A percentile compares a stretch with the other conserved stretches of the same genome.
Evolutionary conservation across 2,797 vertebrate species (phyloP).

Genomic region (Lycodopsis pacificus): DNA sequence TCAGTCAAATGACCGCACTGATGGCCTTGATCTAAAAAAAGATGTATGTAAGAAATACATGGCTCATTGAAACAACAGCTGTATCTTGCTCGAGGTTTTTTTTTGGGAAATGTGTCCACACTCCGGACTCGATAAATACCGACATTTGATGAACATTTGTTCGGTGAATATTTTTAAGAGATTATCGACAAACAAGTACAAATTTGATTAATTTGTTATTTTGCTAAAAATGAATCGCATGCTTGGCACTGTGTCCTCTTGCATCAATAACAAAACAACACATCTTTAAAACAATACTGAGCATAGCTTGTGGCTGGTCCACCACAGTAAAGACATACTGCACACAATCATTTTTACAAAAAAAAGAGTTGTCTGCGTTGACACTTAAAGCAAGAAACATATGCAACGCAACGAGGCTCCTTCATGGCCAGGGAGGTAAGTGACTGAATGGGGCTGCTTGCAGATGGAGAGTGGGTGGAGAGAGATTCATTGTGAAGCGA

Average conservation of each 20-base stretch:
- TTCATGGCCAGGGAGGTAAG: slow-evolving; percentile 25
- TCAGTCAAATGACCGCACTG: not conserved
- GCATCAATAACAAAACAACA: not conserved
- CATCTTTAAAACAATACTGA: not conserved
- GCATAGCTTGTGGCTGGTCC: not conserved
- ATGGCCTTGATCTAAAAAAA: not conserved
- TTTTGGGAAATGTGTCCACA: not conserved
- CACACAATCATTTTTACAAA: not conserved
- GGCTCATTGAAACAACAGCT: not conserved
- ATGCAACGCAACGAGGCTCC: not conserved
- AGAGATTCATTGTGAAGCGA: slow-evolving; percentile 59
- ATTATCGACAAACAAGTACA: not conserved
- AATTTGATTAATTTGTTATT: not conserved
- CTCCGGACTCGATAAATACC: not conserved
- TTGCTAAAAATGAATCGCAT: not conserved
- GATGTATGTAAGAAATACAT: not conserved
- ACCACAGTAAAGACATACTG: not conserved
- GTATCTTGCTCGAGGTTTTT: not conserved
- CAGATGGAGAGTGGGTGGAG: slow-evolving; percentile 50
- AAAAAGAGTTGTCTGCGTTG: not conserved
- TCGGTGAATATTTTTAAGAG: not conserved
- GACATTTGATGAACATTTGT: not conserved
- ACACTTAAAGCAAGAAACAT: slow-evolving; percentile 19
- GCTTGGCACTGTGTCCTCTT: not conserved
- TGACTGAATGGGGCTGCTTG: slow-evolving; percentile 47